Percentiles rank a stretch among this genome's conserved stretches.
Conservation (phyloP, 1,140 invertebrate genomes). For the Grapholita molesta region DNA sequence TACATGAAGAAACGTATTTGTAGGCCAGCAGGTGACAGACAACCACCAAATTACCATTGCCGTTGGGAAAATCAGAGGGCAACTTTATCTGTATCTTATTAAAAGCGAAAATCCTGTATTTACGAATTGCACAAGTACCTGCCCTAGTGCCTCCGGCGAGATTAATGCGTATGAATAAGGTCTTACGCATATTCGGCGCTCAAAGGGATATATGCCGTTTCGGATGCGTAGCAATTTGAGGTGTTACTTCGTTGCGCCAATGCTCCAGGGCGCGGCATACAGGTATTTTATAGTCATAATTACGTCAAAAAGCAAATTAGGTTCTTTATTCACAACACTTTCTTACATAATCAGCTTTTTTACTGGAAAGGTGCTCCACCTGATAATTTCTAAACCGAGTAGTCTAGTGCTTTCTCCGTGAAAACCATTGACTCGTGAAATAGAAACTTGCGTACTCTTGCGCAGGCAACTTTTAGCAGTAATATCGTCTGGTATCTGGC, state of each 20-base stretch:
- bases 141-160: neutral
- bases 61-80: neutral
- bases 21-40: neutral
- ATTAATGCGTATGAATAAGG: neutral
- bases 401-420: slow-evolving; percentile 42
- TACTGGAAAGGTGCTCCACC: neutral
- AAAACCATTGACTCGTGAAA: slow-evolving; percentile 57
- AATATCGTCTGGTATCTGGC: slow-evolving; percentile 28
- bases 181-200: neutral
- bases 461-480: slow-evolving; percentile 11
- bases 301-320: neutral
- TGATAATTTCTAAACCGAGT: slow-evolving; percentile 20
- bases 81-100: neutral
- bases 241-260: slow-evolving; percentile 2
- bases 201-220: neutral
- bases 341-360: neutral
- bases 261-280: slow-evolving; percentile 6
- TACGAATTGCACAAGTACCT: neutral
- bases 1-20: neutral
- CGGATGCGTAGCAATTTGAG: neutral
- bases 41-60: neutral
- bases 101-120: neutral
- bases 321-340: neutral
- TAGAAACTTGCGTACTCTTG: slow-evolving; percentile 55
- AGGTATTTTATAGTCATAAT: neutral